Conservation (phyloP, 2,797 vertebrate genomes). For the Chiloscyllium punctatum region DNA sequence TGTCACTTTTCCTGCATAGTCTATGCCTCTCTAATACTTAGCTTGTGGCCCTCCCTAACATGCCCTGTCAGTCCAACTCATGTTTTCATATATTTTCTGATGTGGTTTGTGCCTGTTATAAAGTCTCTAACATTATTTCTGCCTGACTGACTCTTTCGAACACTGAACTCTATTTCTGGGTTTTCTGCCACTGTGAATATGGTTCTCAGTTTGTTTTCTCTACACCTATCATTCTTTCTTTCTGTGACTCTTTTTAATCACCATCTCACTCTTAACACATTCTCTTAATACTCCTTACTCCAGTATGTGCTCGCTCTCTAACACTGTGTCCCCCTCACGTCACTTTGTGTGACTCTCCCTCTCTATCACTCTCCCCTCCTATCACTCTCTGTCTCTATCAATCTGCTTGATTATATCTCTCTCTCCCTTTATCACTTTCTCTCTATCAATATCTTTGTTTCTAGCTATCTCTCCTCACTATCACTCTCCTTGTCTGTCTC, state of each 20-base stretch:
- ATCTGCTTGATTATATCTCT: not conserved
- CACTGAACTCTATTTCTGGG: not conserved
- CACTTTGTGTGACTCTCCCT: not conserved
- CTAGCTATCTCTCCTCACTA: too few species aligned
- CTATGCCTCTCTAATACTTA: not conserved
- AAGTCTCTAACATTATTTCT: not conserved
- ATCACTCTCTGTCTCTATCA: not conserved
- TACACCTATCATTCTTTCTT: not conserved
- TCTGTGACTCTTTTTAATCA: not conserved
- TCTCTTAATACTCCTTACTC: not conserved
- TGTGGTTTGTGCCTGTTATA: rapidly evolving
- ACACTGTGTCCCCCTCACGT: not conserved
- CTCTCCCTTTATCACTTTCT: not conserved
- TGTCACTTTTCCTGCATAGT: not conserved
- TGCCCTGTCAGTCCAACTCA: rapidly evolving
- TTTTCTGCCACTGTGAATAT: not conserved
- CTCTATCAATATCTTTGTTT: not conserved
- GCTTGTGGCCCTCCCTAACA: not conserved
- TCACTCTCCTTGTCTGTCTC: not conserved
- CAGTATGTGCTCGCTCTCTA: not conserved
- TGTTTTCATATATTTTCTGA: not conserved
- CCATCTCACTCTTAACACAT: not conserved
- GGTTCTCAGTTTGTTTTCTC: not conserved
- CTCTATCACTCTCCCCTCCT: not conserved
- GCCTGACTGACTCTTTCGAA: not conserved